These are phyloP conservation scores for Anoplius nigerrimus DNA, from an alignment of 2,888 invertebrate genomes.

Conservation along the genomic window DNA sequence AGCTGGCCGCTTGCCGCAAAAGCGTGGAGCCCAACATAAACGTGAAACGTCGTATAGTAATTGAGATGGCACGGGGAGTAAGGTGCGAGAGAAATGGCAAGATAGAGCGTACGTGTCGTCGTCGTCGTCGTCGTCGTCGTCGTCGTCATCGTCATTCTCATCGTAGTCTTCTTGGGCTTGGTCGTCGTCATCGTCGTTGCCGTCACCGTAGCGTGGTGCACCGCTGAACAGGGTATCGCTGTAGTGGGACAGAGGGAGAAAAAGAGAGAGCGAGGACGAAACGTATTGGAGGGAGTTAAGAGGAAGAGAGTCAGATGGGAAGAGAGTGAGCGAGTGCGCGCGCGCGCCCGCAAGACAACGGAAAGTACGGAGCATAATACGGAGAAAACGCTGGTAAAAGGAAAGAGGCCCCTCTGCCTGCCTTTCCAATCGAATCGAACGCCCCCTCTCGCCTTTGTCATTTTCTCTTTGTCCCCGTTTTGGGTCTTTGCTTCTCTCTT, in stretches of 20 bases:
- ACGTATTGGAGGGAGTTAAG: too few species aligned
- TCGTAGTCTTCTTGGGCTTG: too few species aligned
- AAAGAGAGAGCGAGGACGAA: conserved; percentile 45
- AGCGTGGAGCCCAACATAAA: conserved; percentile 55
- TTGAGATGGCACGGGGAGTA: conserved; percentile 58
- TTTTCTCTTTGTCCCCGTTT: conserved; percentile 71
- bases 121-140: conserved; percentile 44
- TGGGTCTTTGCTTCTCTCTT: conserved; percentile 47
- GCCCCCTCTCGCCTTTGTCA: conserved; percentile 64
- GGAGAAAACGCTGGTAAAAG: conserved; percentile 68
- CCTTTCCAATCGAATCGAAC: conserved; percentile 72
- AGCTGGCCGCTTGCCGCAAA: conserved; percentile 55
- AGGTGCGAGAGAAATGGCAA: conserved; percentile 27
- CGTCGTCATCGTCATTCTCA: conserved; percentile 18
- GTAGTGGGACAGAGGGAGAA: conserved; percentile 32
- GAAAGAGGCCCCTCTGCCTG: conserved; percentile 66
- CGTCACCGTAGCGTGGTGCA: too few species aligned
- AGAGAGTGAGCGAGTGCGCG: conserved; percentile 45
- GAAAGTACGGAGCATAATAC: conserved; percentile 65
- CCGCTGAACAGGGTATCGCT: too few species aligned
- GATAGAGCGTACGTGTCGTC: conserved; percentile 11
- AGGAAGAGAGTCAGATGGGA: conserved; percentile 29
- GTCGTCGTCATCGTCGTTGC: too few species aligned
- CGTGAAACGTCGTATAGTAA: conserved; percentile 65
- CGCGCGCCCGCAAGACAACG: conserved; percentile 55